Percentiles rank a stretch among this genome's conserved stretches.
phyloP scores from a whole-genome alignment of 2,888 invertebrate genomes.

The Harpalus rubripes region DNA sequence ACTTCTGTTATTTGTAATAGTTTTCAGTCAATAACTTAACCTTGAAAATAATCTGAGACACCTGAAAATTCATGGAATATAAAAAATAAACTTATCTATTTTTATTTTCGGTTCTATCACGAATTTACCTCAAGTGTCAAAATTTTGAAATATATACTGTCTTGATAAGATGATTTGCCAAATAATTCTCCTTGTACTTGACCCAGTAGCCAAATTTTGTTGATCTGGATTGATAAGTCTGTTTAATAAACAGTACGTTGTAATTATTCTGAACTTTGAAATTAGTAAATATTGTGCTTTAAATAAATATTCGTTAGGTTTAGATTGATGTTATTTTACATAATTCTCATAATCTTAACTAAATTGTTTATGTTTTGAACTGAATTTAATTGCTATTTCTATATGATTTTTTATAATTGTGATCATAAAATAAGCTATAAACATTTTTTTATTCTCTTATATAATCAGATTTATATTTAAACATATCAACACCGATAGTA shows the following conservation, averaged over 20 bases:
- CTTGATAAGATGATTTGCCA: conserved; percentile 18
- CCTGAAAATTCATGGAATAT: conserved; percentile 51
- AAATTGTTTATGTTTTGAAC: conserved; percentile 27
- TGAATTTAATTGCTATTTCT: background rate
- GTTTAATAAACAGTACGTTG: conserved; percentile 49
- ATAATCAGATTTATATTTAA: too few relatives aligned
- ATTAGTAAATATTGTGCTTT: conserved; percentile 36
- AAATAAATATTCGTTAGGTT: conserved; percentile 15
- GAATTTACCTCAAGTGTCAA: conserved; percentile 3
- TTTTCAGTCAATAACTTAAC: conserved; percentile 29
- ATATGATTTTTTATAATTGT: conserved; percentile 15
- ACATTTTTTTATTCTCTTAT: too few relatives aligned
- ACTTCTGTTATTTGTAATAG: conserved; percentile 23
- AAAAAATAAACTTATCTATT: conserved; percentile 26
- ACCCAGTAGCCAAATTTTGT: conserved; percentile 51
- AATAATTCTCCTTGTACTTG: conserved; percentile 61
- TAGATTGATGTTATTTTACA: conserved; percentile 13
- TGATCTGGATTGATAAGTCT: conserved; percentile 34
- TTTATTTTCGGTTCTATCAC: conserved; percentile 33
- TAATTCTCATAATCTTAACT: background rate
- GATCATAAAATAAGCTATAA: background rate
- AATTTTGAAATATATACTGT: conserved; percentile 6
- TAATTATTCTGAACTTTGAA: conserved; percentile 49
- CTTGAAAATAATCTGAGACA: conserved; percentile 54
- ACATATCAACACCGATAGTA: too few relatives aligned